phyloP scores from a whole-genome alignment of 30 jellyfish, hydroid and myxozoan species.

The Catostylus mosaicus region DNA sequence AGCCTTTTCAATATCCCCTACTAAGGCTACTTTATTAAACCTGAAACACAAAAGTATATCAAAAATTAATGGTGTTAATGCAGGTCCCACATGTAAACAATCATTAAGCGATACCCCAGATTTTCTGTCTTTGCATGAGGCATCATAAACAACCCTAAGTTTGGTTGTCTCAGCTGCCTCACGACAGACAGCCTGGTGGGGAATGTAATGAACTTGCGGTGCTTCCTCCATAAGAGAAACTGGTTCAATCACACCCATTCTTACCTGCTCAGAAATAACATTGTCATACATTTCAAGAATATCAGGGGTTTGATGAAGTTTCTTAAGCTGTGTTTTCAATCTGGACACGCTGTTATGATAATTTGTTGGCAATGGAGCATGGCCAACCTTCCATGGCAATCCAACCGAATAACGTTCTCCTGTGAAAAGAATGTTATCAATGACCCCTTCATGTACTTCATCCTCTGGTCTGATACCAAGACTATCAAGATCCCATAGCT shows the following conservation, averaged over 20 bases:
- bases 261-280: constrained; percentile 39
- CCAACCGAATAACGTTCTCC: no score
- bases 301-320: no score
- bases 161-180: constrained; percentile 44
- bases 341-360: constrained; percentile 28
- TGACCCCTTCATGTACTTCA: no score
- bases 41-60: constrained; percentile 38
- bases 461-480: no score
- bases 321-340: constrained; percentile 27
- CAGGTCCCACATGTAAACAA: constrained; percentile 63
- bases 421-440: no score
- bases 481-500: no score
- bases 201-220: constrained; percentile 9
- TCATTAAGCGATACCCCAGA: constrained; percentile 32
- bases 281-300: no score
- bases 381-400: no score
- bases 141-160: no score
- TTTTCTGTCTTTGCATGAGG: no score
- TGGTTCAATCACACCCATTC: constrained; percentile 36
- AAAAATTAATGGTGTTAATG: constrained; percentile 26
- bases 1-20: no score
- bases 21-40: not conserved
- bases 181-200: constrained; percentile 46
- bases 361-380: no score
- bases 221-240: constrained; percentile 31